phyloP scores from a whole-genome alignment of 2,888 invertebrate genomes.

The Agrenia bidenticulata region DNA sequence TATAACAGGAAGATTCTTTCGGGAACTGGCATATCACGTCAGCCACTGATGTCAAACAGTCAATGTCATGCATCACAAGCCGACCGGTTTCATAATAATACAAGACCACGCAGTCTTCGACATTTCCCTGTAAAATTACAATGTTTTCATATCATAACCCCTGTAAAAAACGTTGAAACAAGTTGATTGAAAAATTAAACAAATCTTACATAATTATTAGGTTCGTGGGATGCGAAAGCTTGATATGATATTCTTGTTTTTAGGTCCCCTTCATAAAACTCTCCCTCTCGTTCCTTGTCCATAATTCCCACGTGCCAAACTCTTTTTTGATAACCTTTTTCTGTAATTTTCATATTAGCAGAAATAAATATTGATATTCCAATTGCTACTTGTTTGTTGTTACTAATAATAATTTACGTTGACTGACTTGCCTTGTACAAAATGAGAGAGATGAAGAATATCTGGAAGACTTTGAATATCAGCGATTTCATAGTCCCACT shows the following conservation, averaged over 20 bases:
- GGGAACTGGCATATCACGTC: not conserved
- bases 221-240: not conserved
- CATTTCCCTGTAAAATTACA: no score
- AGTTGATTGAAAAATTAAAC: no score
- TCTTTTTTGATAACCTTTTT: not conserved
- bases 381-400: no score
- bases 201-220: constrained; percentile 3
- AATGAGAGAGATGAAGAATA: not conserved
- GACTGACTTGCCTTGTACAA: no score
- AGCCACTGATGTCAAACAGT: not conserved
- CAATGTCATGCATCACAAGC: not conserved
- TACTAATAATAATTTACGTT: no score
- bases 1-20: not conserved
- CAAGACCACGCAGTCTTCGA: constrained; percentile 8
- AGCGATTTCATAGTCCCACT: constrained; percentile 8
- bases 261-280: not conserved
- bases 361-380: no score
- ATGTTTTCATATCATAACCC: no score
- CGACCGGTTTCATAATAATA: not conserved
- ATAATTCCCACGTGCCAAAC: not conserved
- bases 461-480: constrained; percentile 4
- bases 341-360: no score
- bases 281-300: constrained; percentile 4
- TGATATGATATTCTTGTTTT: not conserved
- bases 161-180: no score